Evolutionary conservation across 2,797 vertebrate genomes (phyloP), one percentile per base, ranked within the genome.

Genomic region (Halcyon badia): DNA sequence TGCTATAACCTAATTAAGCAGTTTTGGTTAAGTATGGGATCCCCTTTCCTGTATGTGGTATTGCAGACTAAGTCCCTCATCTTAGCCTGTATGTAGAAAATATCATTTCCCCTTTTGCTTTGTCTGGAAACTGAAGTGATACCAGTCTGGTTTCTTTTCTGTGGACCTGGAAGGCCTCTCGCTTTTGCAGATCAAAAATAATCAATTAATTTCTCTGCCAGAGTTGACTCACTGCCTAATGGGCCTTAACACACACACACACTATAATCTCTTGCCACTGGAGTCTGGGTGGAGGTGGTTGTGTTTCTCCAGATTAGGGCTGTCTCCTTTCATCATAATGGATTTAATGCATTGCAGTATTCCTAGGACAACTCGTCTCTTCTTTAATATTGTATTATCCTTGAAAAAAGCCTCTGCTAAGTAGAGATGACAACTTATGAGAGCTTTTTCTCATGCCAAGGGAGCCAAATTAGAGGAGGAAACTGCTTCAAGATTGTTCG

Each of bases 291-390:
- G 52, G 71, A 85, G 73, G 25, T 28, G 11, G 41, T 48, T 87
- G 46, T 24, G 57, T 69, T 71, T 79, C 49, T 89, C 22, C 48
- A 52, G 65, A 89, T 85, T 70, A 80, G 28, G 57, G 26, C 56
- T 93, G 71, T 77, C 81, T 94, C 41, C 51, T 96, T 91, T 93
- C 87, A 86, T 89, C 56, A 35, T 54, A 31, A 42, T 94, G n/a
- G 7, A 17, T 90, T 95, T 91, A 90, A 83, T 60, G 52, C 39
- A 69, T 6, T 69, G 83, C 82, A 51, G 48, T 95, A 62, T 82
- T 83, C 44, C 65, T 91, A 82, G 69, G 58, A 83, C 60, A 94
- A 78, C 37, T 92, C 26, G 41, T 61, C 56, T 92, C 51, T 65
- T 88, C 71, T 89, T 87, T 75, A 94, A 60, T 70, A 46, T 66